Percentiles rank a stretch among this genome's conserved stretches.
Conservation (phyloP, 1,140 invertebrate genomes). For the Habropoda laboriosa region DNA sequence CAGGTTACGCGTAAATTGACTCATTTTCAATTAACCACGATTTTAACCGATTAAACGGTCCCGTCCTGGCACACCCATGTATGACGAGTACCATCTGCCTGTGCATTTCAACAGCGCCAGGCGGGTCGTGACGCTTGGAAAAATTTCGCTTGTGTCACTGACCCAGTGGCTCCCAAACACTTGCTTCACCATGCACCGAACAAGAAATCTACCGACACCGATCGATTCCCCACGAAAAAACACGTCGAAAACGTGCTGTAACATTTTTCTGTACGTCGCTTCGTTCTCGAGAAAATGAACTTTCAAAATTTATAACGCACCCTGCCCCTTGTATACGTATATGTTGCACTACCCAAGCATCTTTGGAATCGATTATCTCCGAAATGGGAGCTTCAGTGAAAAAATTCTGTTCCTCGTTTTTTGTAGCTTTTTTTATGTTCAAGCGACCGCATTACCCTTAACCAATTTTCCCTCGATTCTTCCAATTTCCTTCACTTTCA, state of each 20-base stretch:
- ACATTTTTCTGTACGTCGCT: background rate
- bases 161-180: slow-evolving; percentile 20
- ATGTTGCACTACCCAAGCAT: background rate
- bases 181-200: too few species aligned
- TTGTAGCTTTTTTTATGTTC: background rate
- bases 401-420: background rate
- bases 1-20: slow-evolving; percentile 60
- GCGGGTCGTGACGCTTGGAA: slow-evolving; percentile 44
- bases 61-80: slow-evolving; percentile 49
- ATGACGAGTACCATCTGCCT: slow-evolving; percentile 63
- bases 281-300: background rate
- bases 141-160: slow-evolving; percentile 41
- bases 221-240: background rate
- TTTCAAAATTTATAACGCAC: background rate
- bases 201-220: background rate
- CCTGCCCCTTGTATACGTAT: too few species aligned
- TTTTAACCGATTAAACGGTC: slow-evolving; percentile 57
- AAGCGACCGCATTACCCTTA: too few species aligned
- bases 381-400: background rate
- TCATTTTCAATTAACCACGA: slow-evolving; percentile 66
- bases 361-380: background rate
- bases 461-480: too few species aligned
- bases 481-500: too few species aligned
- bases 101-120: slow-evolving; percentile 41
- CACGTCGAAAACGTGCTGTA: background rate